Base-by-base conservation (phyloP, 2,113 vertebrate species). In the Balaeniceps rex region DNA sequence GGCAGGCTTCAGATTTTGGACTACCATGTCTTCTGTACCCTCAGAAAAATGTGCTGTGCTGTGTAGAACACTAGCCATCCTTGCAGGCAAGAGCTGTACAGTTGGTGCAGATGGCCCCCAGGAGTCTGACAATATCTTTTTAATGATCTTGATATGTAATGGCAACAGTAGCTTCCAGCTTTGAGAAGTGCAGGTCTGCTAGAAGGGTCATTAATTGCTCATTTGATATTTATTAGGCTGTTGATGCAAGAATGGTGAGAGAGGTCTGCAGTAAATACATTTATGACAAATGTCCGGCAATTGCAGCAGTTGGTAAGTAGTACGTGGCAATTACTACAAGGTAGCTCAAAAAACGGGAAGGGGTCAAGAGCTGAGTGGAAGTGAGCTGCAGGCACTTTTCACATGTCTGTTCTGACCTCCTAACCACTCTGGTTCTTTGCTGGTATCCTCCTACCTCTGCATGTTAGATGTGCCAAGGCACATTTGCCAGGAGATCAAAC, bases 221-320 rank as follows among this genome's bases (percentile, higher is more conserved):
- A 17, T 64, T 91, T 94, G 38, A 10, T 94, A 31, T 83, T 91
- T 88, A 9, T 79, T 92, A 99, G 99, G 99, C 99, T 0, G 98
- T 99, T 91, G 99, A 99, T 65, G 98, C 99, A 69, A 96, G 57
- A 33, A 96, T 97, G 76, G 89, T 99, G 25, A 98, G 98, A 65
- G 98, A 99, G 8, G 75, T 99, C 83, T 99, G 99, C 98, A 98
- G 98, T 96, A 99, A 99, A 97, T 99, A 99, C 68, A 97, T 99
- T 74, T 99, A 99, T 55, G 99, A 99, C 92, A 99, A 99, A 94
- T 99, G 99, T 96, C 99, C 99, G 0, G 99, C 99, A 42, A 81
- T 99, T 79, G 98, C 98, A 79, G 99, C 97, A 65, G 97, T 99
- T 5, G 99, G 99, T 99, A 93, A 99, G 99, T 99, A 63, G 36